phyloP scores from a whole-genome alignment of 1,140 invertebrate species.

The Bicyclus anynana region DNA sequence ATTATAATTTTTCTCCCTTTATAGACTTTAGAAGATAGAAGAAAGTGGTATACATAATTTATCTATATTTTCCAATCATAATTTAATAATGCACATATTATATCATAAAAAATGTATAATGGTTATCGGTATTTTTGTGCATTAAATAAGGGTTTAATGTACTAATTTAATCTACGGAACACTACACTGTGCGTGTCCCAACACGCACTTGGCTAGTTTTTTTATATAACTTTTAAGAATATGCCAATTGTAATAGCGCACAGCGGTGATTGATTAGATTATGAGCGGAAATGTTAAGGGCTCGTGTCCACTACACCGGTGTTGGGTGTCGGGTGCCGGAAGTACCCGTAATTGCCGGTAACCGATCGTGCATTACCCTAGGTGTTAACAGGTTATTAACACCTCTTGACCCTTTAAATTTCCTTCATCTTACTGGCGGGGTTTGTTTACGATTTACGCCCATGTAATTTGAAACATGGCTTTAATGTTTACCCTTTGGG shows the following conservation, averaged over 20 bases:
- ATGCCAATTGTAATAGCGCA: too few species aligned
- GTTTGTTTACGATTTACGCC: constrained; percentile 8
- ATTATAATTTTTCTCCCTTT: neutral
- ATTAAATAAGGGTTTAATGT: too few species aligned
- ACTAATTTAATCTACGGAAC: too few species aligned
- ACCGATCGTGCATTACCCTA: constrained; percentile 53
- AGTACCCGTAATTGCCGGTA: constrained; percentile 57
- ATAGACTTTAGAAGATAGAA: too few species aligned
- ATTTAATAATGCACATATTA: too few species aligned
- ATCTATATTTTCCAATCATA: too few species aligned
- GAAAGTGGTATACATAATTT: too few species aligned
- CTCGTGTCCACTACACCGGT: constrained; percentile 3
- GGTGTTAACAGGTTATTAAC: constrained; percentile 70
- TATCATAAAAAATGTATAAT: too few species aligned
- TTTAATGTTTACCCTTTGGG: neutral
- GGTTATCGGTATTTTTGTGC: too few species aligned
- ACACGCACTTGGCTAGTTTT: too few species aligned
- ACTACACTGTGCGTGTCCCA: too few species aligned
- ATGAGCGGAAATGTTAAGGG: neutral
- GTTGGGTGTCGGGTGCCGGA: constrained; percentile 34
- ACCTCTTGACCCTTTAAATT: constrained; percentile 59
- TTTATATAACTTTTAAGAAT: too few species aligned
- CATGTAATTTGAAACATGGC: neutral
- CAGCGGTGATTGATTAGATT: neutral
- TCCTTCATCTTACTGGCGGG: constrained; percentile 11